These are phyloP conservation scores for Atherinosoma microstoma DNA, from an alignment of 2,797 vertebrate genomes.

Conservation along the genomic window DNA sequence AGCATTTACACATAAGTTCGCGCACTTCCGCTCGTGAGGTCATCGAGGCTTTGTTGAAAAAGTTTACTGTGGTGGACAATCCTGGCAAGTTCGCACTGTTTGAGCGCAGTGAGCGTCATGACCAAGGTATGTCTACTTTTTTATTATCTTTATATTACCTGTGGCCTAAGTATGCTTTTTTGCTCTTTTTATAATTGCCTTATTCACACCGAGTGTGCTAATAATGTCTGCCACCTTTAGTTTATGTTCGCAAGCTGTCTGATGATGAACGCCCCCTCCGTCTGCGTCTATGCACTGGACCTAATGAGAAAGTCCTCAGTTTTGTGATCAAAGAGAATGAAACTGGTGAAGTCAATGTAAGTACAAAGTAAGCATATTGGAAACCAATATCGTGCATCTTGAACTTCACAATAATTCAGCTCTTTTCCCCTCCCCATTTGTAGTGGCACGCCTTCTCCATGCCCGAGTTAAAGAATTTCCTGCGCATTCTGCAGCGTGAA, in stretches of 20 bases:
- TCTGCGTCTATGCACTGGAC: constrained; percentile 89
- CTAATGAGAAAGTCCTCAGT: constrained; percentile 91
- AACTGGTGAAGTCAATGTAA: constrained; percentile 96
- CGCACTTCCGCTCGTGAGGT: constrained; percentile 91
- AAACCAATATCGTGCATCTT: background rate
- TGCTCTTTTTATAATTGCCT: background rate
- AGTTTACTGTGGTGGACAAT: constrained; percentile 95
- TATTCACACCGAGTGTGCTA: background rate
- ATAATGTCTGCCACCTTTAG: constrained; percentile 70
- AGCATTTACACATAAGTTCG: constrained; percentile 94
- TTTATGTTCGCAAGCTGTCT: constrained; percentile 89
- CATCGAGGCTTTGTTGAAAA: constrained; percentile 93
- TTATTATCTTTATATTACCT: background rate
- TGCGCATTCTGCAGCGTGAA: constrained; percentile 92
- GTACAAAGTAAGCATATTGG: constrained; percentile 56
- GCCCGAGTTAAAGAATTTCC: constrained; percentile 93
- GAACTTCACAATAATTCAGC: background rate
- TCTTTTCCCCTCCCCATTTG: constrained; percentile 2
- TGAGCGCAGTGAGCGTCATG: constrained; percentile 91
- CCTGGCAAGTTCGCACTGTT: constrained; percentile 96
- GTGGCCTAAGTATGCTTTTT: background rate
- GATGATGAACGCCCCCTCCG: constrained; percentile 89
- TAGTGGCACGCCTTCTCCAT: constrained; percentile 96
- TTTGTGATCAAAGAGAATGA: constrained; percentile 96
- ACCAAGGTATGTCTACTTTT: constrained; percentile 85